phyloP scores from a whole-genome alignment of 1,140 invertebrate genomes.

The Mycetomoellerius zeteki region DNA sequence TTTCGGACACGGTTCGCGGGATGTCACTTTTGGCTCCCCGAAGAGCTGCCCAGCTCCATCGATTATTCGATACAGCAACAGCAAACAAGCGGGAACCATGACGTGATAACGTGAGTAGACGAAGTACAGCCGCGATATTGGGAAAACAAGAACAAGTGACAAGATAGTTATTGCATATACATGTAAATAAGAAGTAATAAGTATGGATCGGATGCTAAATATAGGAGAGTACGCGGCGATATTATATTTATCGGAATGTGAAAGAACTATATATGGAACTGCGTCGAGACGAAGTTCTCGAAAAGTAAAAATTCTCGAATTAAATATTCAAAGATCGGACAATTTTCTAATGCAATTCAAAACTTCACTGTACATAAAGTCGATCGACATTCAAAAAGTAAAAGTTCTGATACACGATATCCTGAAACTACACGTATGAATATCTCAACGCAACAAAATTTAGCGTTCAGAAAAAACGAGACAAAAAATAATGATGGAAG shows the following conservation, averaged over 20 bases:
- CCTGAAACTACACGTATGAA: not conserved
- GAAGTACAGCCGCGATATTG: slow-evolving; percentile 24
- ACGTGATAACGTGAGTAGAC: slow-evolving; percentile 42
- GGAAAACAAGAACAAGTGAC: slow-evolving; percentile 6
- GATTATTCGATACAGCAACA: slow-evolving; percentile 43
- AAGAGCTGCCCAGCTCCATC: slow-evolving; percentile 33
- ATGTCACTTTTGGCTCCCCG: slow-evolving; percentile 43
- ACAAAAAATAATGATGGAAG: not conserved
- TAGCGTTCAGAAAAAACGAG: not conserved
- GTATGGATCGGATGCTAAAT: not conserved
- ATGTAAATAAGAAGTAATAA: slow-evolving; percentile 12
- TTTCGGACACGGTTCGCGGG: slow-evolving; percentile 41
- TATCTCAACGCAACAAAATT: not conserved
- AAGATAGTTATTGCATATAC: not conserved
- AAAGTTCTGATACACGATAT: not conserved
- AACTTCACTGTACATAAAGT: not conserved
- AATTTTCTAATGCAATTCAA: slow-evolving; percentile 1
- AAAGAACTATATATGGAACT: not conserved
- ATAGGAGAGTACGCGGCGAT: not conserved
- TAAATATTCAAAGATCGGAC: slow-evolving; percentile 5
- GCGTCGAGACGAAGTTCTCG: not conserved
- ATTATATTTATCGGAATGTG: slow-evolving; percentile 13
- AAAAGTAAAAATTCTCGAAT: not conserved
- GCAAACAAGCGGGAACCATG: slow-evolving; percentile 34
- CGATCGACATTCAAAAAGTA: not conserved